Evolutionary conservation across 1,140 invertebrate species (phyloP), one percentile per base, ranked within the genome.

Genomic region (Sarcophaga bullata): DNA sequence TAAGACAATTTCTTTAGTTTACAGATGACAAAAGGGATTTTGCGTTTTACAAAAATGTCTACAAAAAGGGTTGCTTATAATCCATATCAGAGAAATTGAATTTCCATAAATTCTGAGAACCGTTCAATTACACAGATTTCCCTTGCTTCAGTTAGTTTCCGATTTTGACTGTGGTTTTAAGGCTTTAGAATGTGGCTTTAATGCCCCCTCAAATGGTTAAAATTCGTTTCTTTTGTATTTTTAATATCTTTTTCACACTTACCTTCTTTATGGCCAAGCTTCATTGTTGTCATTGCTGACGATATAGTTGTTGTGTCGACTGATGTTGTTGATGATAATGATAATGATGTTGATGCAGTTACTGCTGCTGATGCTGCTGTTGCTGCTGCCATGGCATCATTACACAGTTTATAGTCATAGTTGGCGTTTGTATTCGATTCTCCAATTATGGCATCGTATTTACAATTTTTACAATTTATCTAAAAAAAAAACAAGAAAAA

Each of bases 391-490:
- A 47, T 62, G 15, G 48, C 17, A 75, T 62, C 68, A 62, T 68
- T 73, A 54, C 58, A 75, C 54, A 46, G 17, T 48, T 80, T 84
- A 75, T 87, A 89, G 52, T 89, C 86, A 25, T 87, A 87, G 84
- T 84, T 84, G 46, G 87, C 86, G 8, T 85, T 87, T 8, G 88
- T 83, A 75, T 84, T 89, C 17, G 87, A 86, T 72, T 89, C 88
- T 11, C 84, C 85, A 82, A 85, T 86, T 78, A 89, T 83, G 73
- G 84, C 85, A 84, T 90, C 88, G 81, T 90, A 90, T 82, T 88
- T 88, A 81, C 89, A 90, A 82, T 84, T 83, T 73, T 86, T 89
- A 84, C 89, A 90, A 72, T 85, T 88, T 52, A 85, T 80, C 85
- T 84, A 54, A 9, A 83, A 75, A 48, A n/a, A 47, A 4, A 82